Percentiles rank a stretch among this genome's conserved stretches.
phyloP scores from a whole-genome alignment of 2,113 vertebrate genomes.

The Neoarius graeffei region DNA sequence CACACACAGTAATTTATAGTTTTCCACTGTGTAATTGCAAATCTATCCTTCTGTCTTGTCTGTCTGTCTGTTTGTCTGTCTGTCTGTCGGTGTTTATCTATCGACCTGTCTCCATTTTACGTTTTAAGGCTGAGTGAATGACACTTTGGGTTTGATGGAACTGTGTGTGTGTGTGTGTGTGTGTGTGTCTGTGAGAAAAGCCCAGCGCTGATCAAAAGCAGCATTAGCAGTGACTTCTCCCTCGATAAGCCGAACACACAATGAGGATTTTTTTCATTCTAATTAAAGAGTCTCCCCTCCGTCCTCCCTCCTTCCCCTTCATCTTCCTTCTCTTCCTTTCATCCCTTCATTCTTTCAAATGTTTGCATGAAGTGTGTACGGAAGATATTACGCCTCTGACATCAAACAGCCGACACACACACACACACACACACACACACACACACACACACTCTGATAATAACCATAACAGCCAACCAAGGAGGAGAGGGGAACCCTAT shows the following conservation, averaged over 20 bases:
- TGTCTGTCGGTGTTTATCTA: not conserved
- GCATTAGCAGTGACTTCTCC: conserved; percentile 77
- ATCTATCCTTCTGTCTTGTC: not conserved
- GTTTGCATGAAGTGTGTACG: conserved; percentile 54
- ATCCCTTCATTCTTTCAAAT: conserved; percentile 50
- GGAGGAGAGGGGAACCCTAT: conserved; percentile 12
- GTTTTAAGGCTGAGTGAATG: not conserved
- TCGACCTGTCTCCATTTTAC: not conserved
- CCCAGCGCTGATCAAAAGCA: conserved; percentile 71
- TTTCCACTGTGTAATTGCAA: not conserved
- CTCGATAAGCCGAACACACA: conserved; percentile 66
- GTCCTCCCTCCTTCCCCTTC: conserved; percentile 44
- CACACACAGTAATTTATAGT: not conserved
- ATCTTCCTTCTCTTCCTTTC: conserved; percentile 14
- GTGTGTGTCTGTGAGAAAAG: conserved; percentile 54
- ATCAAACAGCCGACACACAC: conserved; percentile 56
- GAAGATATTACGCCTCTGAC: conserved; percentile 61
- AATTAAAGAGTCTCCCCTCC: conserved; percentile 68
- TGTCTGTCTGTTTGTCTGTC: not conserved
- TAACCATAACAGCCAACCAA: conserved; percentile 59
- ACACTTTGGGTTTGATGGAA: not conserved
- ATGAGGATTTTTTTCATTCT: conserved; percentile 62
- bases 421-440: not conserved
- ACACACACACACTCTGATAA: conserved; percentile 48
- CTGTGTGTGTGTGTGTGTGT: conserved; percentile 21